These are phyloP conservation scores for Apistogramma diplotaenia DNA, from an alignment of 2,113 vertebrate species.

Conservation along the genomic window DNA sequence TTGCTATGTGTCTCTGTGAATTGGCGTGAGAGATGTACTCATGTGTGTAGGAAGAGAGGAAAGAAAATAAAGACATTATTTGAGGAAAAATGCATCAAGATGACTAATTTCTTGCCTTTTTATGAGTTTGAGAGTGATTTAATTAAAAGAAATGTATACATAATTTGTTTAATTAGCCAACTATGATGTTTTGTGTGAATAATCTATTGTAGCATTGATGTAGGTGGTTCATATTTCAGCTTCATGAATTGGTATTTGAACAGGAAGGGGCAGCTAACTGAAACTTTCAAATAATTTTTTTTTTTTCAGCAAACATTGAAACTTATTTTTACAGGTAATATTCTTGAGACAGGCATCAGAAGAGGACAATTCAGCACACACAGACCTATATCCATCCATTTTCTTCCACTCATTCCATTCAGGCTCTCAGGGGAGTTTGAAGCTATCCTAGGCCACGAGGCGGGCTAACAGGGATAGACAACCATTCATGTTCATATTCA, in stretches of 20 bases:
- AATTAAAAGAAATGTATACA: neutral
- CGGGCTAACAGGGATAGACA: no score
- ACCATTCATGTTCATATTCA: no score
- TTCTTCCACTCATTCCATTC: no score
- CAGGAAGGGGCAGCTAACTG: neutral
- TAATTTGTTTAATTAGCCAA: neutral
- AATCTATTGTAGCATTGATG: no score
- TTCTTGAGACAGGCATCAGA: neutral
- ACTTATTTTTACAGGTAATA: neutral
- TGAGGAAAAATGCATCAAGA: neutral
- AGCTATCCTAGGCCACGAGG: no score
- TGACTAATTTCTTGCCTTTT: neutral
- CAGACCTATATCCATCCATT: no score
- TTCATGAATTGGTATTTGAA: neutral
- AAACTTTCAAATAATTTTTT: neutral
- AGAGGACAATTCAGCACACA: no score
- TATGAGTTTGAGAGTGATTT: neutral
- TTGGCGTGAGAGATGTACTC: neutral
- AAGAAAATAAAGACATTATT: neutral
- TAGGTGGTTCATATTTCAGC: no score
- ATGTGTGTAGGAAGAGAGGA: neutral
- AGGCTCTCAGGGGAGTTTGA: no score
- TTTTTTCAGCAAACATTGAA: neutral
- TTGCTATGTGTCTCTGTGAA: constrained; percentile 61
- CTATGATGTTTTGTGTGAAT: no score